phyloP scores from a whole-genome alignment of 2,888 invertebrate species.

The Heliconius ismenius region DNA sequence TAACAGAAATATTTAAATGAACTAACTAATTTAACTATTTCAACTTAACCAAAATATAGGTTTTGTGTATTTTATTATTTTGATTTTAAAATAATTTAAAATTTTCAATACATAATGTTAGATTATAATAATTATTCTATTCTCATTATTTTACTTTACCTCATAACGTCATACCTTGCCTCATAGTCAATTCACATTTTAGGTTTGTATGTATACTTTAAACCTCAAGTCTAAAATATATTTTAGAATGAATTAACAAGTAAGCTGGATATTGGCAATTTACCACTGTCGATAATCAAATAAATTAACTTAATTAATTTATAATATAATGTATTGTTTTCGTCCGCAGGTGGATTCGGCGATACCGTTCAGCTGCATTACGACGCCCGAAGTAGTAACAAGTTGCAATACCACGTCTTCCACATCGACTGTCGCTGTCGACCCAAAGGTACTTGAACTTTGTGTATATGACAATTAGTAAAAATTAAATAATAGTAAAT shows the following conservation, averaged over 20 bases:
- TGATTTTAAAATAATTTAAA: background rate
- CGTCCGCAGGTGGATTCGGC: conserved; percentile 74
- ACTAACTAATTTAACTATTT: background rate
- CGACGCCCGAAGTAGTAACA: conserved; percentile 75
- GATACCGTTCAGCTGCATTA: conserved; percentile 80
- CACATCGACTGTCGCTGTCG: conserved; percentile 61
- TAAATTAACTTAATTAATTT: background rate
- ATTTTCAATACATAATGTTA: no score
- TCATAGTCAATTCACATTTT: background rate
- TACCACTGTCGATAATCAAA: conserved; percentile 16
- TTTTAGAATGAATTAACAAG: background rate
- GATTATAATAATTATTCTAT: background rate
- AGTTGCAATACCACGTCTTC: conserved; percentile 74
- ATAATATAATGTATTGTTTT: conserved; percentile 27
- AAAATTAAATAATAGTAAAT: no score
- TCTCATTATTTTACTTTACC: background rate
- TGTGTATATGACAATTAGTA: background rate
- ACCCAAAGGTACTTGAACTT: conserved; percentile 63
- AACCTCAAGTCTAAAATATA: background rate
- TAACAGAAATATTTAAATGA: background rate
- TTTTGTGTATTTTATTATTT: background rate
- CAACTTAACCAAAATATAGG: background rate
- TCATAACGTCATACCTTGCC: background rate
- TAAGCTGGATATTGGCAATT: conserved; percentile 14
- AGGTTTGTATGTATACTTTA: background rate